Conservation (phyloP, 2,888 invertebrate genomes). For the Hermaeophaga mercurialis region DNA sequence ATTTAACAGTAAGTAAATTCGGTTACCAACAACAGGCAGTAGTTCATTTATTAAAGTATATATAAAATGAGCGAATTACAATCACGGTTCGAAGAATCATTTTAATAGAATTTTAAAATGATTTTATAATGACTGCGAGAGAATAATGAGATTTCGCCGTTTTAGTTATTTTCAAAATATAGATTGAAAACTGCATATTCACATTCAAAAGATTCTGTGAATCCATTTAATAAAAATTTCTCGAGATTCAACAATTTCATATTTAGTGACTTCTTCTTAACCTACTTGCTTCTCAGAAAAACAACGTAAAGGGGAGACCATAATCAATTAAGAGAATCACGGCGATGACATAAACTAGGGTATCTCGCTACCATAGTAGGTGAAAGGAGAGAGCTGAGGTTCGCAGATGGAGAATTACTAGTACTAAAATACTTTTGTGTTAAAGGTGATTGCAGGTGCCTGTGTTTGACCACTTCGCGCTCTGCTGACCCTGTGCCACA, state of each 20-base stretch:
- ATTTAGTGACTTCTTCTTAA: conserved; percentile 34
- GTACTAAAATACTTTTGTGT: conserved; percentile 62
- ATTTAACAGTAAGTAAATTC: conserved; percentile 3
- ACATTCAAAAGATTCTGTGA: background rate
- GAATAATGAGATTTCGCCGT: too few species aligned
- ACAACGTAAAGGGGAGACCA: conserved; percentile 19
- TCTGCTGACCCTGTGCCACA: conserved; percentile 67
- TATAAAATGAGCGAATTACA: background rate
- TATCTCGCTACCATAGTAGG: conserved; percentile 61
- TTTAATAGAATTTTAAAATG: too few species aligned
- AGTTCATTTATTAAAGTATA: conserved; percentile 10
- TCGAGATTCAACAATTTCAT: conserved; percentile 33
- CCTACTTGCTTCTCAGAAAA: conserved; percentile 25
- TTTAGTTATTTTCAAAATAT: too few species aligned
- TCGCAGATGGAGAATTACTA: conserved; percentile 61
- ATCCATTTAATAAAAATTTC: background rate
- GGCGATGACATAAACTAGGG: conserved; percentile 51
- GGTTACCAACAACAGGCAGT: conserved; percentile 10
- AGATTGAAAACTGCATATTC: too few species aligned
- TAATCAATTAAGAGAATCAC: conserved; percentile 47
- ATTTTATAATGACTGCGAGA: too few species aligned
- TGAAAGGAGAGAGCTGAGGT: conserved; percentile 63
- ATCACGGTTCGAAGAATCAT: conserved; percentile 1
- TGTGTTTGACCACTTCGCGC: conserved; percentile 71
- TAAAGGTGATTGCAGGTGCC: conserved; percentile 69